A percentile compares a stretch with the other conserved stretches of the same genome.
These are phyloP conservation scores for Pilophorus perplexus DNA, from an alignment of 2,888 invertebrate genomes.

Conservation along the genomic window DNA sequence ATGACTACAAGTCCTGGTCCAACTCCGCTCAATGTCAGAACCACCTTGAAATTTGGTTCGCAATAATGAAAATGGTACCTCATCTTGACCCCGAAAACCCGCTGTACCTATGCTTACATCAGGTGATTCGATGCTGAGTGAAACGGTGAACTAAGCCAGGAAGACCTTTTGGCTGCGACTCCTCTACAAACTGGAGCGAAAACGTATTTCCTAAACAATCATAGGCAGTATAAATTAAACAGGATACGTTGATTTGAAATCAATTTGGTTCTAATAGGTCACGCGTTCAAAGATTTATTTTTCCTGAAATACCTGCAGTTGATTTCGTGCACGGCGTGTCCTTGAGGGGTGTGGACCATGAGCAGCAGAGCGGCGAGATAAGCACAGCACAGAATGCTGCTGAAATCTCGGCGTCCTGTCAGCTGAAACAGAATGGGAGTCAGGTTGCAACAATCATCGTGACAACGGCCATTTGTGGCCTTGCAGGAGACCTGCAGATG, in stretches of 20 bases:
- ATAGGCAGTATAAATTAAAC: not conserved
- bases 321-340: not conserved
- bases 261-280: not conserved
- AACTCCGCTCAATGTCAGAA: too few relatives aligned
- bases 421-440: not conserved
- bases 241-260: not conserved
- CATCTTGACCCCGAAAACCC: too few relatives aligned
- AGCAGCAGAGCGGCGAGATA: conserved; percentile 33
- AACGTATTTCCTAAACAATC: conserved; percentile 39
- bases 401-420: conserved; percentile 33
- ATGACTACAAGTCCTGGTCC: too few relatives aligned
- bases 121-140: too few relatives aligned
- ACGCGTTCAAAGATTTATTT: not conserved
- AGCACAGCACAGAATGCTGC: conserved; percentile 26
- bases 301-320: conserved; percentile 37
- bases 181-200: conserved; percentile 45
- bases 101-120: too few relatives aligned
- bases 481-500: too few relatives aligned
- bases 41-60: too few relatives aligned
- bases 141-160: too few relatives aligned
- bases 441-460: not conserved
- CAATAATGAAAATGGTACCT: too few relatives aligned
- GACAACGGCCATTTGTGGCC: too few relatives aligned
- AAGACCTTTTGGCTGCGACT: conserved; percentile 44
- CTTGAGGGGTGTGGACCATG: conserved; percentile 26